Conservation (phyloP, 2,797 vertebrate genomes). For the Mormyrops attenuatus region DNA sequence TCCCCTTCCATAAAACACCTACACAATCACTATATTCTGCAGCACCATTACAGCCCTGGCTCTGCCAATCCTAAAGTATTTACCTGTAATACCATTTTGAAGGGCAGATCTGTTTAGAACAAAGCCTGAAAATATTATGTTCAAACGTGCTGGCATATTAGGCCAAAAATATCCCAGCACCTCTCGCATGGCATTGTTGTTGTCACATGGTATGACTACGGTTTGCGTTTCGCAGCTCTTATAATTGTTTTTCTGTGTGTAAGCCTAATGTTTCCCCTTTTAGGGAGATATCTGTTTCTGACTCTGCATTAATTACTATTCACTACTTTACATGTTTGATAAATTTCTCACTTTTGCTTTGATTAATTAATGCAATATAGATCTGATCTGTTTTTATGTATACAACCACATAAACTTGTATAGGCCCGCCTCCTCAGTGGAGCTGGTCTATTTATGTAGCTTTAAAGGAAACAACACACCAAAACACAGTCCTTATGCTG, state of each 20-base stretch:
- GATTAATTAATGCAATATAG: not conserved
- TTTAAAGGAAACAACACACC: not conserved
- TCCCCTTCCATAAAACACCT: not conserved
- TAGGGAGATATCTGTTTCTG: not conserved
- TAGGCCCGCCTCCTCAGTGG: not conserved
- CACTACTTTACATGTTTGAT: not conserved
- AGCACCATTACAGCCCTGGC: not conserved
- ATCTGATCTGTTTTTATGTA: not conserved
- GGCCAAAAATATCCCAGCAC: not conserved
- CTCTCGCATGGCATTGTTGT: not conserved
- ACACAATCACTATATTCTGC: slow-evolving; percentile 7
- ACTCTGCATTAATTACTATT: not conserved
- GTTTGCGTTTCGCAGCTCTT: not conserved
- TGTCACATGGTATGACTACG: not conserved
- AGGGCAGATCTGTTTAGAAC: not conserved
- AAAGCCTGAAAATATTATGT: not conserved
- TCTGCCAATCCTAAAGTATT: not conserved
- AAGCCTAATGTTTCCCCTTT: not conserved
- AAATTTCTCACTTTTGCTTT: not conserved
- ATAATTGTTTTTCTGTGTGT: not conserved
- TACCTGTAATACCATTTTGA: not conserved
- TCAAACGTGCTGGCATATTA: not conserved
- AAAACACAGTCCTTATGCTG: not conserved
- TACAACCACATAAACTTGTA: not conserved
- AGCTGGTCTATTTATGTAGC: not conserved